A percentile compares a stretch with the other conserved stretches of the same genome.
phyloP scores from a whole-genome alignment of 2,797 vertebrate genomes.

The Heterohyrax brucei region DNA sequence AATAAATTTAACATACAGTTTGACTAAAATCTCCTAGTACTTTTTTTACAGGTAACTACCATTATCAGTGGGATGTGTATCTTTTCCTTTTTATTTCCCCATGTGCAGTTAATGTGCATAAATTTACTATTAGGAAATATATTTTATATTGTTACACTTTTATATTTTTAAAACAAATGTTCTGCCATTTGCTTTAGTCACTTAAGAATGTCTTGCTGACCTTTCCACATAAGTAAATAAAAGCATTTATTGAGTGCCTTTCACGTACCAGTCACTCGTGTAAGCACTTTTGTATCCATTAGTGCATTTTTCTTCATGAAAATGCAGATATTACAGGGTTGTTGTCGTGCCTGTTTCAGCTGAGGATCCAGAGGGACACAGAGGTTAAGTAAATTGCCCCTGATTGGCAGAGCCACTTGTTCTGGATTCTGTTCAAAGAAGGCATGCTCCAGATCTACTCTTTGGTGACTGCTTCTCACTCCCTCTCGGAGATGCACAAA shows the following conservation, averaged over 20 bases:
- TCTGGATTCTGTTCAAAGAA: slow-evolving; percentile 37
- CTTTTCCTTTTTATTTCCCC: neutral
- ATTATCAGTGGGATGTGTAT: neutral
- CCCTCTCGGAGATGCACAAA: neutral
- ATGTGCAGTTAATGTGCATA: neutral
- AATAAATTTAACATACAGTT: neutral
- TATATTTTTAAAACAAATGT: slow-evolving; percentile 59
- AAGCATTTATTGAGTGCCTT: neutral
- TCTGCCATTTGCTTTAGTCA: neutral
- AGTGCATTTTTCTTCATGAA: slow-evolving; percentile 63
- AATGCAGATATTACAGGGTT: neutral
- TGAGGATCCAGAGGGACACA: slow-evolving; percentile 39
- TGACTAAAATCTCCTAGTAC: neutral
- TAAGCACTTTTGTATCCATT: slow-evolving; percentile 4
- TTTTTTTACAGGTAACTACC: neutral
- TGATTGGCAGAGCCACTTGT: slow-evolving; percentile 17
- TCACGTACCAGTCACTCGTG: neutral
- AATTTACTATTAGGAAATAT: neutral
- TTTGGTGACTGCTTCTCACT: neutral
- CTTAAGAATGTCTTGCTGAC: slow-evolving; percentile 11
- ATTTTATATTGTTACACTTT: slow-evolving; percentile 32
- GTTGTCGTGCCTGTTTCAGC: neutral
- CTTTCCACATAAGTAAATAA: slow-evolving; percentile 15
- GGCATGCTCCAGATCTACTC: neutral
- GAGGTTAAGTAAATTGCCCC: slow-evolving; percentile 36